Evolutionary conservation across 2,797 vertebrate genomes (phyloP), one percentile per base, ranked within the genome.

Genomic region (Salarias fasciatus): DNA sequence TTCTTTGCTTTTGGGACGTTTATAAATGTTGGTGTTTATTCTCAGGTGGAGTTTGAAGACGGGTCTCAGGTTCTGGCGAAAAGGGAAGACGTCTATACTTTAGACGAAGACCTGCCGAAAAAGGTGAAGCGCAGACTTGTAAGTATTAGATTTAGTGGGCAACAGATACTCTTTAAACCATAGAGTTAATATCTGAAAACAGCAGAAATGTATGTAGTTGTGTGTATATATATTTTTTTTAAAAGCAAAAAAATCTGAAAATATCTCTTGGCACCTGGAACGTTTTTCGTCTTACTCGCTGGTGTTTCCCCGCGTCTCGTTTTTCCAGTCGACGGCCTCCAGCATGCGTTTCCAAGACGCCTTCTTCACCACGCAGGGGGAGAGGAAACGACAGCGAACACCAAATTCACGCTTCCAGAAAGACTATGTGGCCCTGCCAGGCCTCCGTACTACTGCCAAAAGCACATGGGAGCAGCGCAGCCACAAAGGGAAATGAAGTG

Each of bases 101-200:
- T 98, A 81, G 94, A 98, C 2, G 97, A 99, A 92, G 96, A 99
- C 66, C 93, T 99, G 44, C 97, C 97, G 53, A 98, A 98, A 89
- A 97, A 96, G 92, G 96, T 99, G 84, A 98, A 97, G 90, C 95
- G 95, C 72, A 95, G 96, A 72, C 95, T 96, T 82, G 97, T 99
- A 95, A 97, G 96, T 95, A 89, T 87, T 76, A 78, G 72, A 74
- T 47, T 75, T 70, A 70, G 50, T 64, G 57, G 50, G 37, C 37
- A 49, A 69, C 49, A 63, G 18, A 46, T 45, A 24, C 63, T 49
- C 35, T 43, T 47, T 35, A 47, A 70, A 54, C 3, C 29, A 37
- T 33, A 62, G 12, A 18, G 44, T 36, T 3, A 51, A 24, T n/a
- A 5, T n/a, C 43, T 40, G 8, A 29, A 12, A 15, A 14, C 13